These are phyloP conservation scores for Gymnocypris eckloni DNA, from an alignment of 2,797 vertebrate genomes.

Conservation along the genomic window DNA sequence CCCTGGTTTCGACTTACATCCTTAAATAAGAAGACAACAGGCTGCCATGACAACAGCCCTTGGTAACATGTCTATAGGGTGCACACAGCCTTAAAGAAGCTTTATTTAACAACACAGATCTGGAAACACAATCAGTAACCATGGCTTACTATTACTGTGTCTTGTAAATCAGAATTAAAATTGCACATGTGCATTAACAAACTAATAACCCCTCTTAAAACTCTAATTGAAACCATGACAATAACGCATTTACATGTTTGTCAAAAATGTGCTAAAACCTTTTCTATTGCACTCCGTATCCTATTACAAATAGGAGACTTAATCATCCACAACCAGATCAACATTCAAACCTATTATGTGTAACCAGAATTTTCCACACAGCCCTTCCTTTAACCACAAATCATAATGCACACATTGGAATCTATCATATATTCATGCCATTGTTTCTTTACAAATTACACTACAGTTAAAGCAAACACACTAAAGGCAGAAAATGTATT, in stretches of 20 bases:
- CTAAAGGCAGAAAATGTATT: not conserved
- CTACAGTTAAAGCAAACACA: not conserved
- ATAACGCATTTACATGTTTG: not conserved
- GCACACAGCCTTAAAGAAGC: slow-evolving; percentile 29
- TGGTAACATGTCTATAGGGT: slow-evolving; percentile 37
- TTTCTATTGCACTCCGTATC: not conserved
- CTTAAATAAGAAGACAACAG: slow-evolving; percentile 45
- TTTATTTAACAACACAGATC: slow-evolving; percentile 30
- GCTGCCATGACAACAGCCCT: slow-evolving; percentile 56
- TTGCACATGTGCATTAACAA: not conserved
- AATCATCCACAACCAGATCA: not conserved
- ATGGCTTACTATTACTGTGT: not conserved
- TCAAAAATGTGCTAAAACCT: slow-evolving; percentile 31
- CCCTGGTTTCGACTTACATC: slow-evolving; percentile 35
- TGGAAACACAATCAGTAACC: slow-evolving; percentile 4
- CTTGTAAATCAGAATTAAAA: not conserved
- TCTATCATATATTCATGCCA: not conserved
- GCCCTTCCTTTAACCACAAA: slow-evolving; percentile 23
- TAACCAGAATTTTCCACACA: slow-evolving; percentile 15
- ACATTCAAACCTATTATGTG: slow-evolving; percentile 2
- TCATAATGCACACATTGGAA: slow-evolving; percentile 22
- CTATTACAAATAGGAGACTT: slow-evolving; percentile 8
- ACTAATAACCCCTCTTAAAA: not conserved
- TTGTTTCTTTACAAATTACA: slow-evolving; percentile 20
- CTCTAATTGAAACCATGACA: not conserved